phyloP scores from a whole-genome alignment of 2,113 vertebrate genomes.

The Poeciliopsis occidentalis region DNA sequence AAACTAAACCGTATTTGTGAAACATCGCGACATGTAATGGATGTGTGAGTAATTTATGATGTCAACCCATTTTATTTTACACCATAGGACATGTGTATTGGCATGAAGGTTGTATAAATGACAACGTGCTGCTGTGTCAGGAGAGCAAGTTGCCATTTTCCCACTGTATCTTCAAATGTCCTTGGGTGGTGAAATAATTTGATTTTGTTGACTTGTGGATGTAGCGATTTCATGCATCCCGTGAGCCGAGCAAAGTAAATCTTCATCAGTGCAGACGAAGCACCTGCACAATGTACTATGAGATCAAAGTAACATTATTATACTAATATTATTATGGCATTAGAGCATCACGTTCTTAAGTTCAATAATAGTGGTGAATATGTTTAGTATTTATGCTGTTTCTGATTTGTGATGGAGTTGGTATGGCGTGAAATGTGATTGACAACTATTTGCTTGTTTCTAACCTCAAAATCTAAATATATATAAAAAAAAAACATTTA shows the following conservation, averaged over 20 bases:
- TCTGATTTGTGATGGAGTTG: not conserved
- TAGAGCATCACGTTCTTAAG: not conserved
- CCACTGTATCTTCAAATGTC: not conserved
- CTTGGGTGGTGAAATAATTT: not conserved
- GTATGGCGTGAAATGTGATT: not conserved
- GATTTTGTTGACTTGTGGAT: not conserved
- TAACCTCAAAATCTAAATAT: not conserved
- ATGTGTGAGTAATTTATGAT: too few relatives aligned
- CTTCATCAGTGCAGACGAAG: not conserved
- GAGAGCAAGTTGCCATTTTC: too few relatives aligned
- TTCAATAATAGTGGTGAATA: not conserved
- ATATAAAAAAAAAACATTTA: not conserved
- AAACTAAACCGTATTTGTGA: too few relatives aligned
- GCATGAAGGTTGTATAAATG: too few relatives aligned
- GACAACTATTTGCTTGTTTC: not conserved
- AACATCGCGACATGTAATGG: too few relatives aligned
- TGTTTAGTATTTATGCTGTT: not conserved
- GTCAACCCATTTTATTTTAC: too few relatives aligned
- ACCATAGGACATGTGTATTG: too few relatives aligned
- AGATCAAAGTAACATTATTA: not conserved
- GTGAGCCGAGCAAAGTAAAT: not conserved
- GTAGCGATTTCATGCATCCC: not conserved
- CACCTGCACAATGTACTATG: not conserved
- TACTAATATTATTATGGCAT: not conserved
- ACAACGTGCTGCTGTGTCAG: too few relatives aligned